Percentiles rank a stretch among this genome's conserved stretches.
These are phyloP conservation scores for Heterotis niloticus DNA, from an alignment of 2,113 vertebrate genomes.

Conservation along the genomic window DNA sequence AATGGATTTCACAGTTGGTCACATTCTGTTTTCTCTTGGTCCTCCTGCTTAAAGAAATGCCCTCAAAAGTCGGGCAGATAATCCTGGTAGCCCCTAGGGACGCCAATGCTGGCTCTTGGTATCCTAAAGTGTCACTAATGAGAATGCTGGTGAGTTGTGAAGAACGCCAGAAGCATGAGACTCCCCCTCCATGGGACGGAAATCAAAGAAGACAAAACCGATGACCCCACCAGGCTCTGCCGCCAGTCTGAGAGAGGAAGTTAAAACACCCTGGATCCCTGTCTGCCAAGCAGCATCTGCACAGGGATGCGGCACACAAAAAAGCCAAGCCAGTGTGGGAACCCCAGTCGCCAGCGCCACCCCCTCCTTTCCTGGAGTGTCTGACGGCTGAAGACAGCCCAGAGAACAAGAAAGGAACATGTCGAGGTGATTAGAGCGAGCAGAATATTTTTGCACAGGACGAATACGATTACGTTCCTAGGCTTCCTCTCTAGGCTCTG, in stretches of 20 bases:
- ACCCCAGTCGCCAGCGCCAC: neutral
- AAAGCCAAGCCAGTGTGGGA: neutral
- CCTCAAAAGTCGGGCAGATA: slow-evolving; percentile 9
- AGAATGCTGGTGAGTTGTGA: neutral
- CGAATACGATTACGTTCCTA: slow-evolving; percentile 30
- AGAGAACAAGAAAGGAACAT: slow-evolving; percentile 11
- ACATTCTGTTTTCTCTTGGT: neutral
- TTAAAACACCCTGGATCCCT: neutral
- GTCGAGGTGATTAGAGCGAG: slow-evolving; percentile 30
- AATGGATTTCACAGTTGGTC: neutral
- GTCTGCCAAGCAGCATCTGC: neutral
- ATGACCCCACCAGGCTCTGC: neutral
- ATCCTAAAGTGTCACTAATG: slow-evolving; percentile 3
- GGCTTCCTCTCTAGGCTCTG: slow-evolving; percentile 18
- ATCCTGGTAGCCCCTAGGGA: neutral
- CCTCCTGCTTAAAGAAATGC: neutral
- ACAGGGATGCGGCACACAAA: neutral
- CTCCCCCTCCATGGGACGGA: neutral
- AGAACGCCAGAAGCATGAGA: neutral
- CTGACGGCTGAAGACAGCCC: neutral
- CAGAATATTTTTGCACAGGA: neutral
- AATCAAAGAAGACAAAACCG: neutral
- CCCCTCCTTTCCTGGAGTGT: neutral
- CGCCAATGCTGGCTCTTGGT: neutral
- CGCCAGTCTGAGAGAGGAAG: neutral